Evolutionary conservation across 2,888 invertebrate species (phyloP).

Genomic region (Chaitophorus viminalis): DNA sequence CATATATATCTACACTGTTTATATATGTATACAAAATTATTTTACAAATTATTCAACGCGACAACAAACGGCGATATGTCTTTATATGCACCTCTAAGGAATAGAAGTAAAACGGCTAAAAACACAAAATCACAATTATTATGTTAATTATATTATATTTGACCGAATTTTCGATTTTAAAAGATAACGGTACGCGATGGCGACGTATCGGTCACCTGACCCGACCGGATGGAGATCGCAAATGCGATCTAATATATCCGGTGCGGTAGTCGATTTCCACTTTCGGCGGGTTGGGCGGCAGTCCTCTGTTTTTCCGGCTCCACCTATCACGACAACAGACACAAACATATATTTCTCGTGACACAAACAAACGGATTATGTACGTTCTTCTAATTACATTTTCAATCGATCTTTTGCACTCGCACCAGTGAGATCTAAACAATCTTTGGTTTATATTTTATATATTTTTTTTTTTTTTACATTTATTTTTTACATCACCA

Average conservation of each 20-base stretch:
- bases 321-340: constrained; percentile 72
- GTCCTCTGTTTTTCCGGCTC: constrained; percentile 78
- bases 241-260: constrained; percentile 89
- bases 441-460: constrained; percentile 43
- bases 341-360: constrained; percentile 37
- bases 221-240: constrained; percentile 91
- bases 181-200: not conserved
- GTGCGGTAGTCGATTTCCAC: constrained; percentile 83
- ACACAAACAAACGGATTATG: constrained; percentile 5
- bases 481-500: constrained; percentile 57
- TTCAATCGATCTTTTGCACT: constrained; percentile 60
- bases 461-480: constrained; percentile 15
- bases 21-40: not conserved
- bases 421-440: constrained; percentile 60
- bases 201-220: constrained; percentile 79
- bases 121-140: not conserved
- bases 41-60: constrained; percentile 2
- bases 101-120: constrained; percentile 12
- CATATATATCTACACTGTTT: not conserved
- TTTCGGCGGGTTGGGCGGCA: constrained; percentile 70
- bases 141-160: not conserved
- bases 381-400: constrained; percentile 42
- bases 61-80: not conserved
- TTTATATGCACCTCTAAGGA: not conserved
- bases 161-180: not conserved